Evolutionary conservation across 2,797 vertebrate species (phyloP).

Genomic region (Decapterus maruadsi): DNA sequence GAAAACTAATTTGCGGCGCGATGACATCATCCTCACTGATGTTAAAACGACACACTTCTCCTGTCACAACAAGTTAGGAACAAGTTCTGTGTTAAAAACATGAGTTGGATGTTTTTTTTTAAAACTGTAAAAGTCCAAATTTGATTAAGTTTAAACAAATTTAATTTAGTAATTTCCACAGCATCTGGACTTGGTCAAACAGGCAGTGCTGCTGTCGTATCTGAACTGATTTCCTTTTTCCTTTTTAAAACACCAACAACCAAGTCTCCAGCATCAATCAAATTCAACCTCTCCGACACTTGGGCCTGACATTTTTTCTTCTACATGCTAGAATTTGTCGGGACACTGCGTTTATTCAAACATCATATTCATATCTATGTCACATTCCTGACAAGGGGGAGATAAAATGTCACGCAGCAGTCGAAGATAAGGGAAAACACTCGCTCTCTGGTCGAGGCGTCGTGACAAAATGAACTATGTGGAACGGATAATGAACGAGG

Average conservation of each 20-base stretch:
- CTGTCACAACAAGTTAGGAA: neutral
- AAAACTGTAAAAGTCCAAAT: neutral
- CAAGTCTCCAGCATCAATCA: constrained; percentile 8
- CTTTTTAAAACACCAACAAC: constrained; percentile 2
- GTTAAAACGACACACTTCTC: neutral
- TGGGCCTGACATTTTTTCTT: neutral
- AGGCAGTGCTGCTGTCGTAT: neutral
- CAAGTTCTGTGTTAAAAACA: neutral
- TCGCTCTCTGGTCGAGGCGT: neutral
- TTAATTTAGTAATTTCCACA: neutral
- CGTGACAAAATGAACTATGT: neutral
- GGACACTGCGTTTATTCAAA: neutral
- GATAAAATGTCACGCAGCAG: constrained; percentile 12
- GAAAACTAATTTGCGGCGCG: neutral
- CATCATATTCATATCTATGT: neutral
- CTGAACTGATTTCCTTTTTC: neutral
- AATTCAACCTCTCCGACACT: neutral
- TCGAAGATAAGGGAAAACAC: neutral
- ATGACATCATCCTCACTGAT: neutral
- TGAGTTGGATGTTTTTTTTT: neutral
- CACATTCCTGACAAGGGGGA: neutral
- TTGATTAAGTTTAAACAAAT: constrained; percentile 12
- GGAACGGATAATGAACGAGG: neutral
- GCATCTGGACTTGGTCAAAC: constrained; percentile 3
- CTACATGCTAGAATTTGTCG: neutral